phyloP scores from a whole-genome alignment of 92 coral and sea anemone species.

The Pocillopora grandis region DNA sequence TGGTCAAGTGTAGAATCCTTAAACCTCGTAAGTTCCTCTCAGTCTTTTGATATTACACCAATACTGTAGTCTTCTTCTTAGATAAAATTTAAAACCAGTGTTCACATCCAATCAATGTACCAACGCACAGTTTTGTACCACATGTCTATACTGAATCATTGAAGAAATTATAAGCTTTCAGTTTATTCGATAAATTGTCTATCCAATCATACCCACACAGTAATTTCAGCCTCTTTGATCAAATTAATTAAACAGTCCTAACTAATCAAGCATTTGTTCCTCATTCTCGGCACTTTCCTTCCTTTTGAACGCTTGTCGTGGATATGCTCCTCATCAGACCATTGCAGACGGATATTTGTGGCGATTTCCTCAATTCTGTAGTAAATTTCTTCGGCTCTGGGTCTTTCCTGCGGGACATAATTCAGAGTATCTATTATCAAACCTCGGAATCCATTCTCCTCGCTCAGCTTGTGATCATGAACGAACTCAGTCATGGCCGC shows the following conservation, averaged over 20 bases:
- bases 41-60: no score
- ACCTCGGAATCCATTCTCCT: constrained; percentile 41
- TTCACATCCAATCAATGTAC: no score
- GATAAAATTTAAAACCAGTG: no score
- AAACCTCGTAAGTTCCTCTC: no score
- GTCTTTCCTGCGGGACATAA: constrained; percentile 48
- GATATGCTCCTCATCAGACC: constrained; percentile 18
- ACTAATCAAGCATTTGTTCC: constrained; percentile 12
- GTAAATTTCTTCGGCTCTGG: constrained; percentile 51
- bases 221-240: background rate
- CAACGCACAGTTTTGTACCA: no score
- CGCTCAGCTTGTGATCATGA: constrained; percentile 14
- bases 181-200: no score
- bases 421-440: constrained; percentile 48
- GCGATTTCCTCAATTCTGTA: constrained; percentile 39
- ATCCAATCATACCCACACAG: no score
- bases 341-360: constrained; percentile 23
- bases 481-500: constrained; percentile 39
- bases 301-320: background rate
- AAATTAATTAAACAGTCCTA: background rate
- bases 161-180: no score
- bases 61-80: no score
- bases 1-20: no score
- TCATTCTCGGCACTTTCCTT: background rate
- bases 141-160: no score